Evolutionary conservation across 2,797 vertebrate genomes (phyloP), one percentile per base, ranked within the genome.

Genomic region (Caiman crocodilus): DNA sequence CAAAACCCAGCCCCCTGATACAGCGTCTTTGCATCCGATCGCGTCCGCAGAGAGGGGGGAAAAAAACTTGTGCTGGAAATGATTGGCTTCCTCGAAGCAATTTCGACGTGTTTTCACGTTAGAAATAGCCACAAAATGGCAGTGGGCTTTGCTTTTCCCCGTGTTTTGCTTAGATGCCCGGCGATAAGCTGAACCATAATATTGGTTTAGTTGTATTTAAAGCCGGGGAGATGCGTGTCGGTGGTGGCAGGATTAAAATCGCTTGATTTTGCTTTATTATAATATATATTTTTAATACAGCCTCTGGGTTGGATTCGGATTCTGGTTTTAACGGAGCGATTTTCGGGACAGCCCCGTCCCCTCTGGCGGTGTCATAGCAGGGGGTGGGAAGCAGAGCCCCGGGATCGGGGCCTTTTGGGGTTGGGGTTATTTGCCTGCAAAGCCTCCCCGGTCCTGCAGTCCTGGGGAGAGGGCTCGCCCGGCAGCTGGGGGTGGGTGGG

Each of bases 81-180:
- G 85, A 76, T 56, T 12, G 56, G 61, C 81, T 95, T 84, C 50
- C 93, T 83, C 17, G 82, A 88, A 85, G 26, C 64, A 82, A 59
- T 94, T 95, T 90, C 79, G 76, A 90, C 87, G 76, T 94, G 84
- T 94, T 96, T 92, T 84, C 85, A 57, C 92, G 7, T 87, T 87
- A 50, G 42, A 86, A 85, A 93, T 96, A 92, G 88, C 92, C 73
- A 92, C 94, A 96, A 97, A 97, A 96, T 90, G 95, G 96, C 92
- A 96, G 93, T 85, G 92, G 80, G 89, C 55, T 96, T 93, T 91
- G 89, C 88, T 94, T 94, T 94, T 84, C 26, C 42, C 42, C 59
- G 63, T 74, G 83, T 85, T 92, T 96, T 88, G 64, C 76, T 42
- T 87, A 90, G 92, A 87, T 93, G 79, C 75, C 59, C 74, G 84